phyloP scores from a whole-genome alignment of 2,113 vertebrate genomes.

The Heterocephalus glaber region DNA sequence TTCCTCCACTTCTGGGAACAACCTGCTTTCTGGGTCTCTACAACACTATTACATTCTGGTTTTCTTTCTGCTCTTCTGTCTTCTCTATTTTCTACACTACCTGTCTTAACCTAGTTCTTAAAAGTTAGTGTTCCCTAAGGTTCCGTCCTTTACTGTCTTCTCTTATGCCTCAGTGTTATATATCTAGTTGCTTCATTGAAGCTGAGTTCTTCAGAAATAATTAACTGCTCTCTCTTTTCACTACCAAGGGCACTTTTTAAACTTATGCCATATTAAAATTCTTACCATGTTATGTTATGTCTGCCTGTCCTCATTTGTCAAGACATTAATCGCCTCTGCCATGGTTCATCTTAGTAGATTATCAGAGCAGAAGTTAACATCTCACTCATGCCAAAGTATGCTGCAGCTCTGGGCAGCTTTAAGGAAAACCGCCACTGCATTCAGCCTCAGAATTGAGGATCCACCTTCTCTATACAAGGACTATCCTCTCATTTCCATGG shows the following conservation, averaged over 20 bases:
- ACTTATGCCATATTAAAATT: not conserved
- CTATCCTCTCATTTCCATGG: not conserved
- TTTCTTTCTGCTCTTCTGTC: not conserved
- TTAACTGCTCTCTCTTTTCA: not conserved
- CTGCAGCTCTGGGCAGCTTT: not conserved
- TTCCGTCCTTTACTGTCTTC: not conserved
- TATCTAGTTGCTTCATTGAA: constrained; percentile 16
- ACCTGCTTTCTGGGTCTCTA: not conserved
- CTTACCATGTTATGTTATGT: not conserved
- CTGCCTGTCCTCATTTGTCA: not conserved
- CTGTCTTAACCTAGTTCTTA: not conserved
- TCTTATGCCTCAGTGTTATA: not conserved
- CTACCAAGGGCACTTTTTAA: not conserved
- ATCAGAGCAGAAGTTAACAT: not conserved
- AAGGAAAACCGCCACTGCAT: not conserved
- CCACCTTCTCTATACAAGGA: not conserved
- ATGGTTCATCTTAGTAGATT: not conserved
- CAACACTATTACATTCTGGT: not conserved
- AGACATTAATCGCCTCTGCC: not conserved
- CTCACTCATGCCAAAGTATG: not conserved
- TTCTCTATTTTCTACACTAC: not conserved
- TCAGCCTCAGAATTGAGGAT: not conserved
- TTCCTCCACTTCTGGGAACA: not conserved
- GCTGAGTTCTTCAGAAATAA: not conserved
- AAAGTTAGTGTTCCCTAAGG: not conserved